phyloP scores from a whole-genome alignment of 1,140 invertebrate species.

The Tribolium castaneum region DNA sequence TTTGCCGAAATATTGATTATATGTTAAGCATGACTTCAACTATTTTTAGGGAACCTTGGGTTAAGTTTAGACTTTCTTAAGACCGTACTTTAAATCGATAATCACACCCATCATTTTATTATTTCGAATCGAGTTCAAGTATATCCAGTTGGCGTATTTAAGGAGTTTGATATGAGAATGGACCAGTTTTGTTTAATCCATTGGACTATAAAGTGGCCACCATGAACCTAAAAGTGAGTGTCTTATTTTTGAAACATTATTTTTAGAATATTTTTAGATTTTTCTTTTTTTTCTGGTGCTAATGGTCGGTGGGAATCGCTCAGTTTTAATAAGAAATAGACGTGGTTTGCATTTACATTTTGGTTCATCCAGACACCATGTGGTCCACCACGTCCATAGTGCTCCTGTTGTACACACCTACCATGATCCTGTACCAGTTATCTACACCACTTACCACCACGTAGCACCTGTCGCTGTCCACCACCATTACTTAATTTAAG shows the following conservation, averaged over 20 bases:
- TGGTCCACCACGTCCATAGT: slow-evolving; percentile 33
- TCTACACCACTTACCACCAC: slow-evolving; percentile 15
- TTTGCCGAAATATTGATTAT: not conserved
- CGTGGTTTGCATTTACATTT: slow-evolving; percentile 33
- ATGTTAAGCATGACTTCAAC: not conserved
- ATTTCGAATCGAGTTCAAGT: slow-evolving; percentile 8
- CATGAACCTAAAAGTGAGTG: slow-evolving; percentile 4
- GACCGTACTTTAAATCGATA: not conserved
- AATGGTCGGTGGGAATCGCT: not conserved
- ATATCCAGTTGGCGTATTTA: slow-evolving; percentile 10
- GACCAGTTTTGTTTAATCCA: slow-evolving; percentile 1
- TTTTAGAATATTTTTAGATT: not conserved
- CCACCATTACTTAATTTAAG: slow-evolving; percentile 15
- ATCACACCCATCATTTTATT: not conserved
- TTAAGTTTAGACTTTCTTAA: not conserved
- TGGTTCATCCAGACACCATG: slow-evolving; percentile 4
- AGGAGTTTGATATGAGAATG: not conserved
- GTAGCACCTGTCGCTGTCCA: not conserved
- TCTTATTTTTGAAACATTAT: not conserved
- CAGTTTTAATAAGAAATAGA: not conserved
- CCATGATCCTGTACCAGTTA: not conserved
- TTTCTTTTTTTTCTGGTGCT: not conserved
- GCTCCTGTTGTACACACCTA: slow-evolving; percentile 32
- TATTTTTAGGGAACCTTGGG: slow-evolving; percentile 9
- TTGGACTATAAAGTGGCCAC: not conserved